These are phyloP conservation scores for Euphydryas editha DNA, from an alignment of 2,888 invertebrate genomes.

Conservation along the genomic window DNA sequence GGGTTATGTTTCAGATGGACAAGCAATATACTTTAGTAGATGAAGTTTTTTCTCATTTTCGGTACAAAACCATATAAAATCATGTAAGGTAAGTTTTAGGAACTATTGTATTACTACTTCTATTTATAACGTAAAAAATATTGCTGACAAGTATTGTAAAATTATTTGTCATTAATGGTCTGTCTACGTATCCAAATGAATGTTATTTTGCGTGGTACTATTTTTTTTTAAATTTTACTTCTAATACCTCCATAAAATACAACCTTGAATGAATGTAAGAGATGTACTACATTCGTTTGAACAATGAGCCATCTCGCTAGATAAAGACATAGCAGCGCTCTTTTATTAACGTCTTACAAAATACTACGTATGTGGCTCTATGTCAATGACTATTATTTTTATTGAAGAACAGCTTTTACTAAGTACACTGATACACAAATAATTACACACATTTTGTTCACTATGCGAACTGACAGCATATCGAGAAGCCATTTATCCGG, in stretches of 20 bases:
- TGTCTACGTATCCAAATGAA: neutral
- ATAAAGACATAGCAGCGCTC: conserved; percentile 26
- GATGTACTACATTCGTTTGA: conserved; percentile 29
- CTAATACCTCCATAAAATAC: conserved; percentile 33
- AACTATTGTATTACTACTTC: too few species aligned
- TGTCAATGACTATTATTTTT: conserved; percentile 22
- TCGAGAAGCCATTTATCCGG: too few species aligned
- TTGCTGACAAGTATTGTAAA: too few species aligned
- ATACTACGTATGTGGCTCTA: conserved; percentile 23
- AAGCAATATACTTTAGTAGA: too few species aligned
- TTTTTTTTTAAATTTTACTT: conserved; percentile 33
- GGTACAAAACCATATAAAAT: too few species aligned
- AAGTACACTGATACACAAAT: neutral
- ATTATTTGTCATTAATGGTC: neutral
- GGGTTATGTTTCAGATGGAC: too few species aligned
- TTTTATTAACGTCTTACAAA: conserved; percentile 32
- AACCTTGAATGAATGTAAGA: conserved; percentile 44
- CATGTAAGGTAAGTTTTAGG: too few species aligned
- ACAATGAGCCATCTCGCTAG: conserved; percentile 34
- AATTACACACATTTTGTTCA: too few species aligned
- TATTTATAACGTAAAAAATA: too few species aligned
- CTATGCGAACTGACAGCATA: too few species aligned
- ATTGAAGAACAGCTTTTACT: conserved; percentile 5
- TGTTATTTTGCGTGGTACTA: neutral
- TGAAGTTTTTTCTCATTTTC: too few species aligned